Evolutionary conservation across 2,113 vertebrate genomes (phyloP).

Genomic region (Mionectes macconnelli): DNA sequence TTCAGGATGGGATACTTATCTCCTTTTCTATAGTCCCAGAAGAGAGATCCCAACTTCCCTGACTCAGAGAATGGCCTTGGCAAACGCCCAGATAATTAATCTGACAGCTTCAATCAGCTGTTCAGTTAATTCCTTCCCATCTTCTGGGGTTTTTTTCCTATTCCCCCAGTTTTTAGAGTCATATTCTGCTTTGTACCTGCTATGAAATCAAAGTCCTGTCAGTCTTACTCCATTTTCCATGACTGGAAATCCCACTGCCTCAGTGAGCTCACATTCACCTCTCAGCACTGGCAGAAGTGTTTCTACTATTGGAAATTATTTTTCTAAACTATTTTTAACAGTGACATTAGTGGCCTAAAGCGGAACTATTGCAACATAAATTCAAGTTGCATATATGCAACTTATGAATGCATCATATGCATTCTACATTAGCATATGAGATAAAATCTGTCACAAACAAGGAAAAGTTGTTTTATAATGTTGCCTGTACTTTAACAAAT

Average conservation of each 20-base stretch:
- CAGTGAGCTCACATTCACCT: background rate
- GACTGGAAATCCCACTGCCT: background rate
- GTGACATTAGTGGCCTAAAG: background rate
- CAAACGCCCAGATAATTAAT: slow-evolving; percentile 35
- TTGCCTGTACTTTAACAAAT: background rate
- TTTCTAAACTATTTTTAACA: background rate
- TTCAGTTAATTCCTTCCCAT: background rate
- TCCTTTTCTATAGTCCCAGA: background rate
- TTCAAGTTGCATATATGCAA: background rate
- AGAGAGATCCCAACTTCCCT: background rate
- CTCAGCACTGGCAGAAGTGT: background rate
- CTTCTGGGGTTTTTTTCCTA: background rate
- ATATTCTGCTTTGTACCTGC: background rate
- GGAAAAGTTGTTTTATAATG: background rate
- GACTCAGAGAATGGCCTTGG: background rate
- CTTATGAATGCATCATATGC: background rate
- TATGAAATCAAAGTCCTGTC: background rate
- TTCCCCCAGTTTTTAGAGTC: background rate
- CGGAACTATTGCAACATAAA: background rate
- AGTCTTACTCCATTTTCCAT: background rate
- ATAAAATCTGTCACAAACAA: background rate
- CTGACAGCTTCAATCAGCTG: slow-evolving; percentile 26
- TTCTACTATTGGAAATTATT: background rate
- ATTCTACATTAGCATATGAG: background rate
- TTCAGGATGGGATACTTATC: background rate